Evolutionary conservation across 1,140 invertebrate genomes (phyloP), one percentile per base, ranked within the genome.

Genomic region (Diabrotica virgifera): DNA sequence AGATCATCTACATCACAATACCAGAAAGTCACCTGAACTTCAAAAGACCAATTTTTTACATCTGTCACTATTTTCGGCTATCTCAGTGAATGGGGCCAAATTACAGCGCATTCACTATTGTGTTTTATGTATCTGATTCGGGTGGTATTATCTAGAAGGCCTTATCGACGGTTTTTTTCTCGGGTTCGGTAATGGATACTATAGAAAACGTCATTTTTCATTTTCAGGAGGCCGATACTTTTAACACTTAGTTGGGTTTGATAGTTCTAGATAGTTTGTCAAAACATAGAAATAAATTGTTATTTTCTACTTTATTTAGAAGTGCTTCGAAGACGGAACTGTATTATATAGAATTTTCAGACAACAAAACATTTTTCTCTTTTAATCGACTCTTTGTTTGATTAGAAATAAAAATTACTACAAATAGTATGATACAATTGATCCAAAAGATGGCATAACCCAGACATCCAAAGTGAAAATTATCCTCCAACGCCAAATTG

Each of bases 1-100:
- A 65, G 60, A 59, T 35, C 66, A 69, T 72, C 63, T 72, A 66
- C 69, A 72, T 72, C 59, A 72, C 64, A 72, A 72, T 70, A 59
- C 36, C 40, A 10, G 40, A 14, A 61, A 72, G 66, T 72, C 68
- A 72, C 70, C 70, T 72, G 70, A 72, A 60, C 62, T 24, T 36
- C 37, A 62, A 62, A 62, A 62, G 60, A 62, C 60, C 60, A 62
- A 62, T 62, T 62, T 62, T 62, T 62, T 62, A 62, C 60, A 62
- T 62, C 60, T 62, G 60, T 62, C 60, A 62, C 51, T 38, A 62
- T 62, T 62, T 62, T 38, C n/a, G 10, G 13, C 59, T 61, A 61
- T 51, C 59, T 52, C 46, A 14, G n/a, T 62, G 51, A 62, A 62
- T 62, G n/a, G 60, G 8, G 11, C 60, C 52, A 62, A 62, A 62